phyloP scores from a whole-genome alignment of 2,797 vertebrate genomes.

The Urosaurus nigricauda region DNA sequence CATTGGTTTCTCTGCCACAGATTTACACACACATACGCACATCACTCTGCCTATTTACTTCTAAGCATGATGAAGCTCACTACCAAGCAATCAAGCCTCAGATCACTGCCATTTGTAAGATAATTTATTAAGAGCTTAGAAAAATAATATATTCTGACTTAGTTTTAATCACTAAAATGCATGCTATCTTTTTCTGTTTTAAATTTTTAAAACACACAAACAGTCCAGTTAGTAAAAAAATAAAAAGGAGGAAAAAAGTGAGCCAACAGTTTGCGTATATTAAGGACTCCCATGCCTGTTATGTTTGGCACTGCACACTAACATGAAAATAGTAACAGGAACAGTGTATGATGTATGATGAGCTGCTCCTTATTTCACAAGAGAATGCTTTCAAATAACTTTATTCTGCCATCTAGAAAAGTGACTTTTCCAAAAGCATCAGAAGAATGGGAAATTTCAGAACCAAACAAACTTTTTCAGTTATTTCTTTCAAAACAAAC shows the following conservation, averaged over 20 bases:
- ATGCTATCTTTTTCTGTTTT: neutral
- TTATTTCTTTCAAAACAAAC: neutral
- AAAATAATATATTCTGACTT: neutral
- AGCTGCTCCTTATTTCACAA: neutral
- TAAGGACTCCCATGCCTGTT: neutral
- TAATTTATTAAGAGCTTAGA: neutral
- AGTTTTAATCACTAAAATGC: neutral
- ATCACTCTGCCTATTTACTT: neutral
- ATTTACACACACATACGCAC: neutral
- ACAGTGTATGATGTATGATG: conserved; percentile 30
- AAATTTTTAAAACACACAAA: neutral
- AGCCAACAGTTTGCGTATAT: neutral
- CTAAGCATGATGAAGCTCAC: neutral
- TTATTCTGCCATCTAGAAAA: conserved; percentile 12
- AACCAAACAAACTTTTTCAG: neutral
- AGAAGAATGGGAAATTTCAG: neutral
- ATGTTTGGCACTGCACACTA: neutral
- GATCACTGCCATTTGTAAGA: neutral
- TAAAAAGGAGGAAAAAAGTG: neutral
- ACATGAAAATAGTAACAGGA: neutral
- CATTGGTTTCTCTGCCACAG: neutral
- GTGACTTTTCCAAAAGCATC: neutral
- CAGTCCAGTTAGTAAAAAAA: neutral
- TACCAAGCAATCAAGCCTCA: neutral
- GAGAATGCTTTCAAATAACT: neutral